A percentile compares a stretch with the other conserved stretches of the same genome.
These are phyloP conservation scores for Malachius bipustulatus DNA, from an alignment of 2,888 invertebrate species.

Conservation along the genomic window DNA sequence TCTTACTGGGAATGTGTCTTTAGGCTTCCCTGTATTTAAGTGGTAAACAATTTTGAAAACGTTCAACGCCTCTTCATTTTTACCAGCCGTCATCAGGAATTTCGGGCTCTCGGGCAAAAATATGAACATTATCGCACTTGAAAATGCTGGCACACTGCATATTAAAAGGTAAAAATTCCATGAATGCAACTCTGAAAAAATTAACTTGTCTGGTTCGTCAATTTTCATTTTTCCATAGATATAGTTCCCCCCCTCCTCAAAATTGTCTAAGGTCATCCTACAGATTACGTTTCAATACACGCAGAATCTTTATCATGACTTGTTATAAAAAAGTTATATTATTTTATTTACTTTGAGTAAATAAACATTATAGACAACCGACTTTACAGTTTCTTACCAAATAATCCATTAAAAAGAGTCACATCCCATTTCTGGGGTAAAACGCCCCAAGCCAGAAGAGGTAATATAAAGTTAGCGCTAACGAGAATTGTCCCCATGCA, in stretches of 20 bases:
- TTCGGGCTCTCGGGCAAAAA: conserved; percentile 68
- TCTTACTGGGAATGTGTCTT: too few species aligned
- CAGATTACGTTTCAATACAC: background rate
- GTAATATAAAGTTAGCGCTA: conserved; percentile 49
- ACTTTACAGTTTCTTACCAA: conserved; percentile 3
- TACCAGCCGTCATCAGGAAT: conserved; percentile 58
- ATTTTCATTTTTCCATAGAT: too few species aligned
- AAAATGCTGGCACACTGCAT: conserved; percentile 51
- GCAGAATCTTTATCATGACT: background rate
- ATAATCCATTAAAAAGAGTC: conserved; percentile 5
- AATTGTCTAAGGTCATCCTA: too few species aligned
- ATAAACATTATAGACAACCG: too few species aligned
- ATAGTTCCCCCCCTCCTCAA: too few species aligned
- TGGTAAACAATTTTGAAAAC: conserved; percentile 53
- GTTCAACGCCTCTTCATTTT: conserved; percentile 51
- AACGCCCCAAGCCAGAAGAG: conserved; percentile 59
- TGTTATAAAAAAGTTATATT: background rate
- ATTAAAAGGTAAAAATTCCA: conserved; percentile 52
- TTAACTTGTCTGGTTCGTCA: too few species aligned
- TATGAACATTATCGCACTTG: conserved; percentile 48
- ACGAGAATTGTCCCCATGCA: conserved; percentile 55
- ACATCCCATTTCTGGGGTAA: conserved; percentile 46
- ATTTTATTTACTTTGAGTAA: too few species aligned
- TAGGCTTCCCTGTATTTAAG: too few species aligned
- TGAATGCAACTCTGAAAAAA: conserved; percentile 41